Evolutionary conservation across 2,797 vertebrate species (phyloP), one percentile per base, ranked within the genome.

Genomic region (Lagorchestes hirsutus): DNA sequence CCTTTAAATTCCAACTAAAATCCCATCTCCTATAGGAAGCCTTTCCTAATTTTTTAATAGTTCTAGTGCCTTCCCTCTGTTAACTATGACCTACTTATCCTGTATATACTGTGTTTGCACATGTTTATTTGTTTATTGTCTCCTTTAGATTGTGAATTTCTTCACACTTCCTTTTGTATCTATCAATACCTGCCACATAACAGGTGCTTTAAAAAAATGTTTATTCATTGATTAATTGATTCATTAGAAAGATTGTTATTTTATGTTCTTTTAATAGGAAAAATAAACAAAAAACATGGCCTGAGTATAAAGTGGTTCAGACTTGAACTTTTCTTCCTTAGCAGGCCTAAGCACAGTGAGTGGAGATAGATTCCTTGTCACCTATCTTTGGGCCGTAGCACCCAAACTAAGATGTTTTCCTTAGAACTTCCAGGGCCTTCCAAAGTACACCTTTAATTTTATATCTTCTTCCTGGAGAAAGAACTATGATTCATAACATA

Each of bases 321-420:
- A 97, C 98, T 97, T 97, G 97, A 98, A 98, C 98, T 97, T 98
- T 98, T 98, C 97, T 96, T 95, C 93, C 98, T 28, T 0, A 96
- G 94, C 98, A 96, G 97, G 91, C 93, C 95, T 0, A 50, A 24
- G 96, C 93, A 54, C 93, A 96, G 98, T 98, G 97, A 97, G 55
- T 94, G 95, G 98, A 98, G 97, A 97, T 95, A 98, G 98, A 98
- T 98, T 46, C 74, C 24, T 97, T 97, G 97, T 98, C 98, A 13
- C 97, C 97, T 98, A 98, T 97, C 96, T 97, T 54, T 29, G 92
- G 46, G 31, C 95, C 11, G 40, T 94, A 96, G 93, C 91, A 50
- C 67, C 91, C 50, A 94, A 91, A 95, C 97, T 97, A 93, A 22
- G 82, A 58, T 94, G 97, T 98, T 98, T 93, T 96, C 97, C 95